Base-by-base conservation (phyloP, 2,888 invertebrate species). In the Sinodicranocentrus sp. region DNA sequence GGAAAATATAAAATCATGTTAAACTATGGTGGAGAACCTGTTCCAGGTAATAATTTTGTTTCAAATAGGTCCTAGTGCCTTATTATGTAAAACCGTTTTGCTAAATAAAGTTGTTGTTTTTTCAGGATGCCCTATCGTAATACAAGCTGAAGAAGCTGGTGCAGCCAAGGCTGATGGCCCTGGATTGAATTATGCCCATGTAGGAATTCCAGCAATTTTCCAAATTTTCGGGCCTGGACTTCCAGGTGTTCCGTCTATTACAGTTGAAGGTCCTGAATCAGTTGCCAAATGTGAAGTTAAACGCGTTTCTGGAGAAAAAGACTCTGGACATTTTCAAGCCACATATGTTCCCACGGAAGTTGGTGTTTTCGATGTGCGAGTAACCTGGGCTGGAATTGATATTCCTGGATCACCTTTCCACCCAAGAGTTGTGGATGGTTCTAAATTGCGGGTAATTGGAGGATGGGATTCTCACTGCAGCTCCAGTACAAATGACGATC, bases 271-370 rank as follows among this genome's bases (percentile, higher is more conserved):
- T 2, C 94, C 94, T 1, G 93, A 93, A 88, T 93, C 93, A 73
- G 92, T 91, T 91, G 88, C 88, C 80, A 87, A 88, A 86, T 88
- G 87, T 82, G 88, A 89, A 43, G 88, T 89, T 13, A 89, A 89
- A 61, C 70, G 87, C 48, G 86, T 89, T 25, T 79, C 87, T 52
- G 77, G 82, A 39, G 90, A 89, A 63, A 90, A 91, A 73, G 89
- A 90, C 23, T 90, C 91, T 73, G 95, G 96, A 0, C 95, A 96
- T 87, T 98, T 96, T 93, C 94, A 95, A 85, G 96, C 98, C 65
- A 95, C 96, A 0, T 99, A 98, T 91, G 94, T 95, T 0, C 98
- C 98, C 0, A 93, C 95, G 0, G 96, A 96, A 89, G 95, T 97
- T n/a, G 98, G 98, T 0, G 93, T 95, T 52, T 98, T 97, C 90